phyloP scores from a whole-genome alignment of 2,113 vertebrate genomes.

The Sylvicapra grimmia region DNA sequence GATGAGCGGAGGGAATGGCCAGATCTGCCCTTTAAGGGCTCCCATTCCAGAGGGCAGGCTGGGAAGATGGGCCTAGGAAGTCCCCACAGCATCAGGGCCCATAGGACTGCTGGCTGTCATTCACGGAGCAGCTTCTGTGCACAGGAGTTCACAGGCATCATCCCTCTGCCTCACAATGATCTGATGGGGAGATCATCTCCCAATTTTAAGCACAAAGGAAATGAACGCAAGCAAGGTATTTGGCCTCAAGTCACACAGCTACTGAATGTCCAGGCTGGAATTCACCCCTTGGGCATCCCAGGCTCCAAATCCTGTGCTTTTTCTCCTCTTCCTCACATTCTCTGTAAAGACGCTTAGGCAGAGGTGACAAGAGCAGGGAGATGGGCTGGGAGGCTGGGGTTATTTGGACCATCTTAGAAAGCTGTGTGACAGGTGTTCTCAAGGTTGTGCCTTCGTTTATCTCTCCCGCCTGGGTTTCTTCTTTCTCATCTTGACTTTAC shows the following conservation, averaged over 20 bases:
- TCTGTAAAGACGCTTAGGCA: neutral
- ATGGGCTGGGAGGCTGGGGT: neutral
- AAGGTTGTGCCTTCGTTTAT: neutral
- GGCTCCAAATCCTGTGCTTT: neutral
- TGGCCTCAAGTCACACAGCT: neutral
- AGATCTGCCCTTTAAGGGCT: neutral
- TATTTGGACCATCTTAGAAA: neutral
- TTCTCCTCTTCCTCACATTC: neutral
- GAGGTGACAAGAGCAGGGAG: neutral
- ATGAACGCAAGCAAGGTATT: neutral
- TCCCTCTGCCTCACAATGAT: neutral
- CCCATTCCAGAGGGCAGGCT: neutral
- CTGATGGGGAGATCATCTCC: neutral
- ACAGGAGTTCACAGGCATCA: neutral
- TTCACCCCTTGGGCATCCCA: neutral
- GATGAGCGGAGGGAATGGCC: neutral
- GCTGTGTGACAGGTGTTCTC: neutral
- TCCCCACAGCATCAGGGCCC: neutral
- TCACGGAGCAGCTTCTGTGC: neutral
- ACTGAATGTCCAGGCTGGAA: neutral
- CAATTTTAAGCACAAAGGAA: conserved; percentile 3
- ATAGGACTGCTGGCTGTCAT: neutral
- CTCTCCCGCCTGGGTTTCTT: neutral
- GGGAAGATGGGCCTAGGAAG: neutral
- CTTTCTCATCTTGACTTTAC: neutral